A percentile compares a stretch with the other conserved stretches of the same genome.
phyloP scores from a whole-genome alignment of 2,797 vertebrate species.

The Tenualosa ilisha region DNA sequence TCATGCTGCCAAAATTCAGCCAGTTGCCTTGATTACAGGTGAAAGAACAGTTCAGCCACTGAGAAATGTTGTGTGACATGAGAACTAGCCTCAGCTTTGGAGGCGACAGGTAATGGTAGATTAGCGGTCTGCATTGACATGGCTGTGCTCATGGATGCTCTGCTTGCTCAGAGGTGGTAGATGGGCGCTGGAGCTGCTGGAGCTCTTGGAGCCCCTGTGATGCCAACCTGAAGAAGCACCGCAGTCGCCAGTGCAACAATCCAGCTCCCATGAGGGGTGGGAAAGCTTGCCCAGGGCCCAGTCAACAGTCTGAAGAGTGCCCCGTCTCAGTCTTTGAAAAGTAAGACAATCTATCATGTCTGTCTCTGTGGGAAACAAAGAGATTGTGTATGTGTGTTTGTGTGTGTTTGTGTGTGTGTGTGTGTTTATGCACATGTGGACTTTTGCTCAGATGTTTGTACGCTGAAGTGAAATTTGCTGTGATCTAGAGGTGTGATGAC shows the following conservation, averaged over 20 bases:
- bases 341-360: constrained; percentile 51
- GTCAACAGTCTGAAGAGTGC: constrained; percentile 76
- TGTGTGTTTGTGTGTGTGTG: background rate
- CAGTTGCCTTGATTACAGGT: too few species aligned
- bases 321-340: constrained; percentile 80
- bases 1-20: too few species aligned
- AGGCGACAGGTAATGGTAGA: too few species aligned
- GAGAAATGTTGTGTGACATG: too few species aligned
- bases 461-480: background rate
- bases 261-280: constrained; percentile 78
- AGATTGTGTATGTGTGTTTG: background rate
- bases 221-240: constrained; percentile 70
- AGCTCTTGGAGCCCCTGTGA: constrained; percentile 82
- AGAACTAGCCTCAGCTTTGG: too few species aligned
- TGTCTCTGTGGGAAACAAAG: background rate
- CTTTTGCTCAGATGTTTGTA: background rate
- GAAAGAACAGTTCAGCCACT: too few species aligned
- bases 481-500: background rate
- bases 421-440: background rate
- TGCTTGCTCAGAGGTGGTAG: constrained; percentile 73
- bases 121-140: too few species aligned
- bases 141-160: background rate
- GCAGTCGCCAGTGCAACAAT: constrained; percentile 82
- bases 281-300: constrained; percentile 71
- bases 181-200: constrained; percentile 93